Evolutionary conservation across 1,140 invertebrate species (phyloP).

Genomic region (Apis mellifera): Amel_HAv3.1 CM009939.2:5986501-5987000

Average conservation of each 20-base stretch:
- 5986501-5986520: background rate
- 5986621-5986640: background rate
- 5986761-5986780: background rate
- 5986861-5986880: too few relatives aligned
- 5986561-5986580: background rate
- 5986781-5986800: too few relatives aligned
- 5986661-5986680: background rate
- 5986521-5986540: background rate
- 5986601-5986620: background rate
- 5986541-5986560: background rate
- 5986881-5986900: too few relatives aligned
- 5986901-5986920: too few relatives aligned
- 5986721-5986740: background rate
- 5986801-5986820: too few relatives aligned
- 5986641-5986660: background rate
- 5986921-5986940: too few relatives aligned
- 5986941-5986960: background rate
- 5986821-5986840: too few relatives aligned
- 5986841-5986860: too few relatives aligned
- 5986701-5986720: background rate
- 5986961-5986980: background rate
- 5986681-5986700: background rate
- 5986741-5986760: too few relatives aligned
- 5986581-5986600: background rate
- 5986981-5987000: background rate